Evolutionary conservation across 1,140 invertebrate species (phyloP).

Genomic region (Odontomachus brunneus): DNA sequence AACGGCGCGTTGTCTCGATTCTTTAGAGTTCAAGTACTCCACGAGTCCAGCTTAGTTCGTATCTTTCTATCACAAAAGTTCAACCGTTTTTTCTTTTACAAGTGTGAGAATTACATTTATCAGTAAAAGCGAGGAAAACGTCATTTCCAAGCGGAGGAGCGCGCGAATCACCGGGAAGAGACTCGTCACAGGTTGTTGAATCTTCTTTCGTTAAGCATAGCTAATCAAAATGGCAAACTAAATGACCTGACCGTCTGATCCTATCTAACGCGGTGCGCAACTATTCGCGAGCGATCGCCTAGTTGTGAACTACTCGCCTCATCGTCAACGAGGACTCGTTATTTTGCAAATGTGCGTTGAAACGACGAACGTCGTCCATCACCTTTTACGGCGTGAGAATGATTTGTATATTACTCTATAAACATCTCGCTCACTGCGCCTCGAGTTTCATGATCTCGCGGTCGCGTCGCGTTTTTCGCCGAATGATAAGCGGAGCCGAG

Average conservation of each 20-base stretch:
- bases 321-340: background rate
- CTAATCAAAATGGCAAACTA: slow-evolving; percentile 16
- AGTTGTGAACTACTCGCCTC: background rate
- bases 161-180: no score
- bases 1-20: background rate
- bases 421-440: background rate
- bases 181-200: no score
- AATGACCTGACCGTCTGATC: background rate
- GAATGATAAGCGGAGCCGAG: background rate
- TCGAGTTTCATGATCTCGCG: slow-evolving; percentile 14
- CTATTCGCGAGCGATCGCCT: background rate
- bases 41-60: background rate
- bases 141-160: no score
- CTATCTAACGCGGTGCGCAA: slow-evolving; percentile 4
- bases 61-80: no score
- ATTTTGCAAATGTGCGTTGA: slow-evolving; percentile 7
- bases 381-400: background rate
- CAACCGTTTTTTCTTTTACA: no score
- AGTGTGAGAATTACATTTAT: no score
- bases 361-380: background rate
- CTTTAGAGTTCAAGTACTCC: background rate
- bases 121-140: no score
- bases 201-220: background rate
- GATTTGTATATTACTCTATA: slow-evolving; percentile 24
- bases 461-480: background rate